Conservation (phyloP, 2,888 invertebrate genomes). For the Abrostola triplasia region DNA sequence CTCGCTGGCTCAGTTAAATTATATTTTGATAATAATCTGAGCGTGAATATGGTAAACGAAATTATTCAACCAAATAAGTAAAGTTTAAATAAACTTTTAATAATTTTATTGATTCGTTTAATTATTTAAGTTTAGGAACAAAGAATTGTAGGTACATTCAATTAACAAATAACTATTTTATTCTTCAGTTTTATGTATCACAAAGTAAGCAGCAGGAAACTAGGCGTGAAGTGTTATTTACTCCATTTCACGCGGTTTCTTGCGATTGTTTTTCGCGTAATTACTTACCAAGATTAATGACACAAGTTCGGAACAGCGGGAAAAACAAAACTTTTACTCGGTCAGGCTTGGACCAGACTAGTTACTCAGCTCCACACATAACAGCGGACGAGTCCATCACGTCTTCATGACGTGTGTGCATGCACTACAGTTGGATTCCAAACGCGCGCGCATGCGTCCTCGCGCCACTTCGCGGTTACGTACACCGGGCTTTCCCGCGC, state of each 20-base stretch:
- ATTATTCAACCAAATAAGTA: no score
- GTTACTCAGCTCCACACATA: slow-evolving; percentile 21
- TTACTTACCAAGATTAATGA: slow-evolving; percentile 37
- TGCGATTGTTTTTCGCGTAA: slow-evolving; percentile 32
- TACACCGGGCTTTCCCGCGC: slow-evolving; percentile 64
- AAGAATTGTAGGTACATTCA: slow-evolving; percentile 17
- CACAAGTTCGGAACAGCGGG: slow-evolving; percentile 22
- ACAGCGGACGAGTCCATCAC: slow-evolving; percentile 39
- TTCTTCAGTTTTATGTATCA: no score
- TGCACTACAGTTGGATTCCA: slow-evolving; percentile 59
- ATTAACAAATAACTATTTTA: slow-evolving; percentile 31
- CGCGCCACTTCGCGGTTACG: slow-evolving; percentile 71
- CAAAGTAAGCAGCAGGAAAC: slow-evolving; percentile 27
- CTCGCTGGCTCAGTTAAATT: no score
- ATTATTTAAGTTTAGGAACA: slow-evolving; percentile 14
- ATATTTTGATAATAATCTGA: no score
- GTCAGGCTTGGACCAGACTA: slow-evolving; percentile 13
- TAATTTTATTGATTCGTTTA: no score
- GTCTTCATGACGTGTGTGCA: slow-evolving; percentile 46
- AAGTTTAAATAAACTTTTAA: no score
- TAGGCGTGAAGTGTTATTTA: slow-evolving; percentile 24
- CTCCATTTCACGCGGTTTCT: slow-evolving; percentile 16
- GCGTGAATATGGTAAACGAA: no score
- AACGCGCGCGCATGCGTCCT: slow-evolving; percentile 68
- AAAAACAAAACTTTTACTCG: slow-evolving; percentile 22